Evolutionary conservation across 64 coral and sea anemone genomes (phyloP).

Genomic region (Montipora foliosa): DNA sequence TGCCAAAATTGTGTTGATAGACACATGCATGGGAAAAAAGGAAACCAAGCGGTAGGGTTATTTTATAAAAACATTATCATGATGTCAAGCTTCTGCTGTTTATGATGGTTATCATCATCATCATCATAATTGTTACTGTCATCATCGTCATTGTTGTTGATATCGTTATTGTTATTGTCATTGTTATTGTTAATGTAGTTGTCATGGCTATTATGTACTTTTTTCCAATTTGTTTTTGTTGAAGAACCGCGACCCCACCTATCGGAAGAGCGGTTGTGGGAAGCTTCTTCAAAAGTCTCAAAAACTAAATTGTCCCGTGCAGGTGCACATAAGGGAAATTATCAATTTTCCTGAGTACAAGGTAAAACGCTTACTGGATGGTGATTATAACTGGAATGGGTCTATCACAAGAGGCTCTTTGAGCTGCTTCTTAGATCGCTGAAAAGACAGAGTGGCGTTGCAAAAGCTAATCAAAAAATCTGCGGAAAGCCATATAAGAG

Average conservation of each 20-base stretch:
- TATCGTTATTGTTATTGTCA: neutral
- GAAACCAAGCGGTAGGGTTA: too few species aligned
- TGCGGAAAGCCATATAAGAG: neutral
- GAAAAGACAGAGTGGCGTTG: slow-evolving; percentile 51
- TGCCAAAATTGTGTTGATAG: too few species aligned
- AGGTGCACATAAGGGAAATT: slow-evolving; percentile 46
- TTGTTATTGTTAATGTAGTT: slow-evolving; percentile 6
- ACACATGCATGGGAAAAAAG: too few species aligned
- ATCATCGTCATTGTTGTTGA: too few species aligned
- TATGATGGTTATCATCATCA: too few species aligned
- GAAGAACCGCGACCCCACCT: slow-evolving; percentile 29
- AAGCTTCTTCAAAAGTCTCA: slow-evolving; percentile 45
- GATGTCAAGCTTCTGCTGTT: too few species aligned
- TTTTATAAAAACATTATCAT: too few species aligned
- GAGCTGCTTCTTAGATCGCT: slow-evolving; percentile 14
- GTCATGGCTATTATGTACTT: neutral
- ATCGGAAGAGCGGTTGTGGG: slow-evolving; percentile 20
- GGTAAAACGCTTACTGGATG: neutral
- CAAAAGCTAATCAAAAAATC: slow-evolving; percentile 34
- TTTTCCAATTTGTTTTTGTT: neutral
- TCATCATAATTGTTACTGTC: neutral
- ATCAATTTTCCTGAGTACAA: slow-evolving; percentile 42
- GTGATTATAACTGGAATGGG: too few species aligned
- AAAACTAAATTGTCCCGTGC: slow-evolving; percentile 47
- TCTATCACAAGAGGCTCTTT: neutral